Evolutionary conservation across 2,113 vertebrate species (phyloP), one percentile per base, ranked within the genome.

Genomic region (Sakesphorus luctuosus): DNA sequence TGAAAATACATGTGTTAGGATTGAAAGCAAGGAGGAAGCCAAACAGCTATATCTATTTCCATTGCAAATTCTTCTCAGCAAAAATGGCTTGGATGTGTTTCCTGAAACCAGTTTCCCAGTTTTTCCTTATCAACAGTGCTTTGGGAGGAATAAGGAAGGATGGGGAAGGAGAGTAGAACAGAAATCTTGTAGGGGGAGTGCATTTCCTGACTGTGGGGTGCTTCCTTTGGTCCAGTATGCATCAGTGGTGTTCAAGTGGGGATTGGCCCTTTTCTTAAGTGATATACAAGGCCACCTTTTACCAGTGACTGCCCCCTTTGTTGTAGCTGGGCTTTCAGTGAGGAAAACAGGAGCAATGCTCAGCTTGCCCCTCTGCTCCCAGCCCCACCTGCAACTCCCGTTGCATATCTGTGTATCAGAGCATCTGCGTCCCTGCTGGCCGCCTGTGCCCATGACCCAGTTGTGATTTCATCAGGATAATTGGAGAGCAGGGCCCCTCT

Each of bases 391-490:
- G 62, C 56, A 13, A 62, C 55, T 77, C 49, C 55, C 1, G 0
- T 35, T 71, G 55, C 50, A 71, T 49, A 10, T 56, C 40, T 53
- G 58, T 92, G 65, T 44, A 25, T 86, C 26, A 24, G 75, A 56
- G 71, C 56, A 18, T 53, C 74, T 1, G 3, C 21, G n/a, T 24
- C 35, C 74, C n/a, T 49, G 62, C 78, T 2, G 15, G 44, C 55
- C 2, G 16, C 61, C 49, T 63, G 49, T 11, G 46, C 59, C 29
- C 6, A 4, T 90, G 94, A 83, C 63, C 71, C 72, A 81, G 9
- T 36, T 88, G 35, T 86, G 95, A 75, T 92, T 91, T 95, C 71
- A 81, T 85, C 52, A 78, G 87, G 89, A 44, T 95, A 87, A 95
- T 8, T 83, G 80, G 85, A 74, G 65, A 90, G 71, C 58, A 49